Percentiles rank a stretch among this genome's conserved stretches.
These are phyloP conservation scores for Podilymbus podiceps DNA, from an alignment of 2,113 vertebrate genomes.

Conservation along the genomic window DNA sequence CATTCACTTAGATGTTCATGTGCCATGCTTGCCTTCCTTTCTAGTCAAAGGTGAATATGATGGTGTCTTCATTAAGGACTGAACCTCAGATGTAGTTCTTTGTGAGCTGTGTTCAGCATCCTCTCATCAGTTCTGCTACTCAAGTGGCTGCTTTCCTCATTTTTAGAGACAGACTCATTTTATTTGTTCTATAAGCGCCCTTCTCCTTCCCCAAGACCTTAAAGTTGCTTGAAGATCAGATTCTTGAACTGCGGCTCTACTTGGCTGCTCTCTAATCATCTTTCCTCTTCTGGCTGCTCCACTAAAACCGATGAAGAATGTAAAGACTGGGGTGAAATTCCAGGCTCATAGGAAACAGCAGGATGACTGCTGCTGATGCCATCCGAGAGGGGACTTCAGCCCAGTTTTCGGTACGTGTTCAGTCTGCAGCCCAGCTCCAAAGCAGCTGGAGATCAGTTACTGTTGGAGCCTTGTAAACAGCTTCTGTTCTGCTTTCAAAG, in stretches of 20 bases:
- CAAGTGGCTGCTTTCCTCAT: not conserved
- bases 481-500: constrained; percentile 12
- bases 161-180: not conserved
- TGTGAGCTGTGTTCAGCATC: not conserved
- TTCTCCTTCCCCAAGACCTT: not conserved
- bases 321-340: constrained; percentile 29
- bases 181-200: not conserved
- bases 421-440: not conserved
- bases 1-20: not conserved
- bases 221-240: not conserved
- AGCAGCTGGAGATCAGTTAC: not conserved
- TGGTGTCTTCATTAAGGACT: not conserved
- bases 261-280: not conserved
- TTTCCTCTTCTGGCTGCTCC: not conserved
- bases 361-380: not conserved
- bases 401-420: not conserved
- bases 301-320: not conserved
- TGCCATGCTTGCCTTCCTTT: not conserved
- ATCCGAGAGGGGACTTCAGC: not conserved
- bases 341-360: not conserved
- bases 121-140: not conserved
- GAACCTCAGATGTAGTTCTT: not conserved
- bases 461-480: not conserved
- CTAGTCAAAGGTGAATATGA: not conserved
- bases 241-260: not conserved